Evolutionary conservation across 2,113 vertebrate species (phyloP).

Genomic region (Alligator mississippiensis): DNA sequence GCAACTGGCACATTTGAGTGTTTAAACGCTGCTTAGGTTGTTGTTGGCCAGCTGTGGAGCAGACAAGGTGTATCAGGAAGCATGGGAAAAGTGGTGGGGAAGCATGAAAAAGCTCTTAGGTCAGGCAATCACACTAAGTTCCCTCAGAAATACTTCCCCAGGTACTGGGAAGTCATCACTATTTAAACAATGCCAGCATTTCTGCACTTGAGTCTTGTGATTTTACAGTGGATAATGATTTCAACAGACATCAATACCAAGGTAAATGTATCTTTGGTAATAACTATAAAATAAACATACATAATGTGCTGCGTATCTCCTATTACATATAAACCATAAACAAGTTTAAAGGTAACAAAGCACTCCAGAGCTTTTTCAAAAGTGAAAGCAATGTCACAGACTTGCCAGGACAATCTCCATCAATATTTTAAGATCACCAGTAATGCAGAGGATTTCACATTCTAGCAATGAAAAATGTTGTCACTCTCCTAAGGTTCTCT

Average conservation of each 20-base stretch:
- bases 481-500: not conserved
- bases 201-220: too few relatives aligned
- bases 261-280: not conserved
- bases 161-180: not conserved
- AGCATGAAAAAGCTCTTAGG: not conserved
- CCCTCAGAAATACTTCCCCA: not conserved
- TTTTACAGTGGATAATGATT: not conserved
- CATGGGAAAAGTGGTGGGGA: not conserved
- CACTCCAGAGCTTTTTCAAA: too few relatives aligned
- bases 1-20: too few relatives aligned
- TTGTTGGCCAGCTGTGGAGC: not conserved
- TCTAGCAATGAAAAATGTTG: not conserved
- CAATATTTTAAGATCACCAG: not conserved
- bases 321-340: not conserved
- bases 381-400: not conserved
- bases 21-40: not conserved
- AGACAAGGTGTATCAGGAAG: not conserved
- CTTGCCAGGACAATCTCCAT: not conserved
- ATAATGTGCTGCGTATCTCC: not conserved
- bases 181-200: not conserved
- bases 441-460: not conserved
- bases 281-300: not conserved
- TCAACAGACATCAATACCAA: not conserved
- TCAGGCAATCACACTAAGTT: not conserved
- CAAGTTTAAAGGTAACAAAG: not conserved